Percentiles rank a stretch among this genome's conserved stretches.
These are phyloP conservation scores for Callinectes sapidus DNA, from an alignment of 2,888 invertebrate genomes.

Conservation along the genomic window DNA sequence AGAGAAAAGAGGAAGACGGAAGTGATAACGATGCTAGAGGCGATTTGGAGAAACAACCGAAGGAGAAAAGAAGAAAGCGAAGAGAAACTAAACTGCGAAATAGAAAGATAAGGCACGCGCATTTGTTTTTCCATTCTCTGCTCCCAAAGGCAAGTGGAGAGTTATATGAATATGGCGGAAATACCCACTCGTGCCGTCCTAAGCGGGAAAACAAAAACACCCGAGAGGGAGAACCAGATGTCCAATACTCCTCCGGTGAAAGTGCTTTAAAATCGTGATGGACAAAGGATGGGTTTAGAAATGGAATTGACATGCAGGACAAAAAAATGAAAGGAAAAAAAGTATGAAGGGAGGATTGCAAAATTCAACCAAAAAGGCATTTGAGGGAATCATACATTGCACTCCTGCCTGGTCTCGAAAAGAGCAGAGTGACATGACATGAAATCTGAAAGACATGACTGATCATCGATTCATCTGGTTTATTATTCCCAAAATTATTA, in stretches of 20 bases:
- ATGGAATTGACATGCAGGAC: neutral
- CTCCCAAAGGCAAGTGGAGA: neutral
- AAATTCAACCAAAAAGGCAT: neutral
- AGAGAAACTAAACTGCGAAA: no score
- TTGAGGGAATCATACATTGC: neutral
- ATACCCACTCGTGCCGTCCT: neutral
- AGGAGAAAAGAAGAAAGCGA: no score
- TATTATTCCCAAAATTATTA: neutral
- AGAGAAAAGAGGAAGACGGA: neutral
- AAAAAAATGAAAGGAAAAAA: neutral
- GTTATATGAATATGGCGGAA: neutral
- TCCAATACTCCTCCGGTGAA: constrained; percentile 14
- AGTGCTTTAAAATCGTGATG: neutral
- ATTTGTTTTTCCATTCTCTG: neutral
- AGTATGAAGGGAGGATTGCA: neutral
- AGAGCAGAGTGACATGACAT: neutral
- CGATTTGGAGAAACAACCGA: no score
- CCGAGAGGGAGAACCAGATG: neutral
- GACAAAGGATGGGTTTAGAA: neutral
- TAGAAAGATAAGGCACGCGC: no score
- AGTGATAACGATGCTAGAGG: neutral
- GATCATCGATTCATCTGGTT: neutral
- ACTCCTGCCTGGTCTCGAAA: neutral
- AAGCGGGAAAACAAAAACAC: neutral
- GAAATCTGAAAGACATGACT: neutral